phyloP scores from a whole-genome alignment of 2,113 vertebrate species.

The Danionella cerebrum region DNA sequence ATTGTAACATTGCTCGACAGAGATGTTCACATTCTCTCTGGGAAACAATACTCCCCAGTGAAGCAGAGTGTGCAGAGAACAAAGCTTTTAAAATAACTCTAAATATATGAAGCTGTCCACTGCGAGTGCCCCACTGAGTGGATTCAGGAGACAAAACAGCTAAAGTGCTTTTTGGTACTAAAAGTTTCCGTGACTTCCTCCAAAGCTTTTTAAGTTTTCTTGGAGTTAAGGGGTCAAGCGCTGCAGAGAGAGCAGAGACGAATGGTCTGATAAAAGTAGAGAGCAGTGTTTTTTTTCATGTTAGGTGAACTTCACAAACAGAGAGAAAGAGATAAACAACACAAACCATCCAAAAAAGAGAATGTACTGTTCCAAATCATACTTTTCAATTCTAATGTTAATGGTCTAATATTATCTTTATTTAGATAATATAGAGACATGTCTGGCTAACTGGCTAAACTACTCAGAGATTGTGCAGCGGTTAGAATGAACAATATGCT shows the following conservation, averaged over 20 bases:
- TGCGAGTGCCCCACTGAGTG: background rate
- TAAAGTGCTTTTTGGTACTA: constrained; percentile 15
- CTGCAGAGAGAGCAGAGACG: background rate
- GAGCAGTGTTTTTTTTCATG: background rate
- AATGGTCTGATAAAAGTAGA: background rate
- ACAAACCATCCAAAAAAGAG: background rate
- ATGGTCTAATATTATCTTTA: no score
- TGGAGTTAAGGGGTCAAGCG: background rate
- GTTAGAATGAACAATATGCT: no score
- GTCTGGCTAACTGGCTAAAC: no score
- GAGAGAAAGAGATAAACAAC: background rate
- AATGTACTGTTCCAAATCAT: no score
- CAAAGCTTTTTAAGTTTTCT: constrained; percentile 17
- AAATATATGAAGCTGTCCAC: constrained; percentile 2
- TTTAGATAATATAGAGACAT: no score
- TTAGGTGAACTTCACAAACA: background rate
- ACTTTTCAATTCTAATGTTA: no score
- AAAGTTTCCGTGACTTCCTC: background rate
- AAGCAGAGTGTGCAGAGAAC: constrained; percentile 52
- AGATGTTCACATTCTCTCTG: constrained; percentile 32
- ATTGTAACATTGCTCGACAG: constrained; percentile 49
- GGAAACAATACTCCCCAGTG: constrained; percentile 49
- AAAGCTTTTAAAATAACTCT: constrained; percentile 56
- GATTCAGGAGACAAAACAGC: constrained; percentile 8
- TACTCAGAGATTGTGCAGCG: no score